phyloP scores from a whole-genome alignment of 2,888 invertebrate species.

The Aproaerema taeniolella region DNA sequence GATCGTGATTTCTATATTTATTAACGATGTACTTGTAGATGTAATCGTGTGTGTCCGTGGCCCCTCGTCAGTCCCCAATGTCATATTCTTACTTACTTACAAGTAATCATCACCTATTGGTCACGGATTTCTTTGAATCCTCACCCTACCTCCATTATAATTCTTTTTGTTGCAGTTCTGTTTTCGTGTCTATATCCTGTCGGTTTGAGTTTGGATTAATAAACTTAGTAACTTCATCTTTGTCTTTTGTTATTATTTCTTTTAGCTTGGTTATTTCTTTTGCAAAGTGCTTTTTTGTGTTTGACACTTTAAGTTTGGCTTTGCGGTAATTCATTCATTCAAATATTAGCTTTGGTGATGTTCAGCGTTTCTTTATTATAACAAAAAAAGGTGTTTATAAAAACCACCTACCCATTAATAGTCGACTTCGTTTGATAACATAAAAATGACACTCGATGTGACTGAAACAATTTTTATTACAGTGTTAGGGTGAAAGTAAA shows the following conservation, averaged over 20 bases:
- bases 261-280: too few relatives aligned
- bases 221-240: constrained; percentile 2
- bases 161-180: constrained; percentile 8
- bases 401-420: too few relatives aligned
- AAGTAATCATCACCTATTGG: constrained; percentile 10
- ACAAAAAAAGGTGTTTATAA: too few relatives aligned
- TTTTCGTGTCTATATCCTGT: constrained; percentile 7
- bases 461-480: too few relatives aligned
- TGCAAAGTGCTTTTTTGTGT: too few relatives aligned
- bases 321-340: too few relatives aligned
- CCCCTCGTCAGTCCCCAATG: constrained; percentile 17
- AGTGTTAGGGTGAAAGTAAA: too few relatives aligned
- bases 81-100: constrained; percentile 18
- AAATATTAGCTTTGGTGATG: too few relatives aligned
- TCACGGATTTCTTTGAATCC: constrained; percentile 14
- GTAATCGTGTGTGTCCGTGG: constrained; percentile 29
- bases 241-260: neutral
- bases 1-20: constrained; percentile 13
- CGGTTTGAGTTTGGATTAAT: constrained; percentile 2
- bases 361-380: too few relatives aligned
- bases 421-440: too few relatives aligned
- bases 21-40: neutral
- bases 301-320: too few relatives aligned
- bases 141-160: constrained; percentile 1
- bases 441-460: too few relatives aligned